Conservation (phyloP, 2,113 vertebrate species). For the Tursiops truncatus region DNA sequence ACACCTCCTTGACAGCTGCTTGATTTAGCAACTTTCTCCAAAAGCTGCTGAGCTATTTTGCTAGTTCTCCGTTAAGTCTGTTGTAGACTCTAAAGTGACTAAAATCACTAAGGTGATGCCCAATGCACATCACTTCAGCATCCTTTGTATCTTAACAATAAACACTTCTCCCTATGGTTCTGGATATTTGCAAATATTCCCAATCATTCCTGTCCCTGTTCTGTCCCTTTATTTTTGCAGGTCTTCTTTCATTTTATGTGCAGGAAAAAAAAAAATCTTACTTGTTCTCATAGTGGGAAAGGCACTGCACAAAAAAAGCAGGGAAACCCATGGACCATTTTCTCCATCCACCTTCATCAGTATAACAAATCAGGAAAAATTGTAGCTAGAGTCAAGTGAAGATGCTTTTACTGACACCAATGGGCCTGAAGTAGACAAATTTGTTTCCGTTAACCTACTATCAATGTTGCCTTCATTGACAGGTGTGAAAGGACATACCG, state of each 20-base stretch:
- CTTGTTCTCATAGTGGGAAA: not conserved
- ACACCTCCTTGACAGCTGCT: not conserved
- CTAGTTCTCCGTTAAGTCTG: not conserved
- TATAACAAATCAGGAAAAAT: slow-evolving; percentile 1
- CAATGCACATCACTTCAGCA: not conserved
- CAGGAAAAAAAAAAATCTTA: not conserved
- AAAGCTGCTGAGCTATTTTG: not conserved
- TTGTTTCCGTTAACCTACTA: not conserved
- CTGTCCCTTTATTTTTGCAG: not conserved
- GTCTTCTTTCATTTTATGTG: not conserved
- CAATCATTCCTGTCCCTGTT: not conserved
- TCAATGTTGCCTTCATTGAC: not conserved
- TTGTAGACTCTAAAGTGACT: not conserved
- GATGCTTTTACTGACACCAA: not conserved
- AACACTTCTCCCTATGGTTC: not conserved
- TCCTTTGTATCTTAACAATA: not conserved
- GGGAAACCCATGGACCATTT: not conserved
- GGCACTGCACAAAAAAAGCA: not conserved
- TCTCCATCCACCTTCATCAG: not conserved
- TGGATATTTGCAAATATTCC: slow-evolving; percentile 13
- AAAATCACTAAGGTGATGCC: not conserved
- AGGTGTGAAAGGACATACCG: not conserved
- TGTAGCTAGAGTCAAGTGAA: not conserved
- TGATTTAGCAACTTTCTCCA: not conserved
- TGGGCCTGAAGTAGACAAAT: not conserved